Evolutionary conservation across 2,113 vertebrate genomes (phyloP).

Genomic region (Perca fluviatilis): DNA sequence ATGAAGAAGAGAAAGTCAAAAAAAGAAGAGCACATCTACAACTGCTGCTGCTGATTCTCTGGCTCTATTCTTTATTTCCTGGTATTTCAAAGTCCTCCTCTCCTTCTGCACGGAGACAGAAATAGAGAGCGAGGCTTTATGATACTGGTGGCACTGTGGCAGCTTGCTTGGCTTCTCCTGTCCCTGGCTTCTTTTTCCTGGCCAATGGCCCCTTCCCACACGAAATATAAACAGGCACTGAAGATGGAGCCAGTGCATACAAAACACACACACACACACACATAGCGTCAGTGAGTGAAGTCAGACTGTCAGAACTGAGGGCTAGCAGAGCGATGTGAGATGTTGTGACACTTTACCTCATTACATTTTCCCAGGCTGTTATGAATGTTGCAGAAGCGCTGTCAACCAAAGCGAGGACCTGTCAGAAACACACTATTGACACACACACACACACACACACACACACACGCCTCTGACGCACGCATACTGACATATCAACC

Average conservation of each 20-base stretch:
- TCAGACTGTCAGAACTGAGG: conserved; percentile 75
- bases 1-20: conserved; percentile 1
- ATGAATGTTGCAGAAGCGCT: conserved; percentile 73
- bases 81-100: conserved; percentile 22
- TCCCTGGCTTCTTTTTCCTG: conserved; percentile 32
- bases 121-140: conserved; percentile 37
- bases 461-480: conserved; percentile 20
- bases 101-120: conserved; percentile 39
- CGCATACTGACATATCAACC: conserved; percentile 23
- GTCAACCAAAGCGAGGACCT: conserved; percentile 75
- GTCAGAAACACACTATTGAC: conserved; percentile 64
- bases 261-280: conserved; percentile 7
- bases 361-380: conserved; percentile 80
- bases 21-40: neutral
- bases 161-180: conserved; percentile 56
- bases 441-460: conserved; percentile 32
- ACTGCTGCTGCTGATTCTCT: conserved; percentile 13
- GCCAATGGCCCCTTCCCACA: conserved; percentile 37
- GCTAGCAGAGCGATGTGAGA: conserved; percentile 74
- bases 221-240: conserved; percentile 64
- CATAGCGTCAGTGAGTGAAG: conserved; percentile 55
- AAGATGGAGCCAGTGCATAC: conserved; percentile 44
- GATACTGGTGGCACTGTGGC: conserved; percentile 56
- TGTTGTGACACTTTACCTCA: conserved; percentile 85
- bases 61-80: conserved; percentile 44